Percentiles rank a stretch among this genome's conserved stretches.
These are phyloP conservation scores for Sinosuthora webbiana DNA, from an alignment of 2,113 vertebrate genomes.

Conservation along the genomic window DNA sequence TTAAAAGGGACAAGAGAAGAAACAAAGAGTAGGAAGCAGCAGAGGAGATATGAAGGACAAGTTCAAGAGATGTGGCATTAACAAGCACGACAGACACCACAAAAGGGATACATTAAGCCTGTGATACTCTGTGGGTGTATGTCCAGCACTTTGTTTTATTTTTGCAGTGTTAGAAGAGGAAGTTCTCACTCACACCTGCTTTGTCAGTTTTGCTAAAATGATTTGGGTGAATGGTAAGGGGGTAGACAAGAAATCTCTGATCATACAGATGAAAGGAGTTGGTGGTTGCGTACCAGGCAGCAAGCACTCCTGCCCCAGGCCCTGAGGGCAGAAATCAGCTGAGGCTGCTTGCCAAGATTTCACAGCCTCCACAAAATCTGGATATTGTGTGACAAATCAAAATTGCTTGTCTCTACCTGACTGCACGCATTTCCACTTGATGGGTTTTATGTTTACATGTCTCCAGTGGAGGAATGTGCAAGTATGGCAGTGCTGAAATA, in stretches of 20 bases:
- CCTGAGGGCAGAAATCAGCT: neutral
- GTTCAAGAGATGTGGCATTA: neutral
- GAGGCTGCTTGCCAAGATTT: neutral
- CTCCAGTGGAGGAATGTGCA: neutral
- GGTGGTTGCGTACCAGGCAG: neutral
- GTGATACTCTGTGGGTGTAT: neutral
- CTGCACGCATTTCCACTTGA: neutral
- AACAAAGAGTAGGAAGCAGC: neutral
- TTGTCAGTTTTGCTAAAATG: neutral
- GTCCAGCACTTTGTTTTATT: neutral
- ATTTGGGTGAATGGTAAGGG: neutral
- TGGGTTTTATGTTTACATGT: conserved; percentile 1
- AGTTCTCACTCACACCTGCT: neutral
- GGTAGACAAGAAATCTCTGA: neutral
- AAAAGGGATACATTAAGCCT: neutral
- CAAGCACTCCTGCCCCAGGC: neutral
- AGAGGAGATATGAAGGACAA: neutral
- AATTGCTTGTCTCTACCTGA: conserved; percentile 30
- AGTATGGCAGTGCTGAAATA: neutral
- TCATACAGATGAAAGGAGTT: neutral
- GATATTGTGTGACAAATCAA: neutral
- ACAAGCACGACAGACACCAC: neutral
- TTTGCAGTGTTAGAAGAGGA: neutral
- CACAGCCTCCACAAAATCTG: neutral
- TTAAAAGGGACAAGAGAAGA: neutral